Conservation (phyloP, 2,797 vertebrate genomes). For the Chaenodraco wilsoni region DNA sequence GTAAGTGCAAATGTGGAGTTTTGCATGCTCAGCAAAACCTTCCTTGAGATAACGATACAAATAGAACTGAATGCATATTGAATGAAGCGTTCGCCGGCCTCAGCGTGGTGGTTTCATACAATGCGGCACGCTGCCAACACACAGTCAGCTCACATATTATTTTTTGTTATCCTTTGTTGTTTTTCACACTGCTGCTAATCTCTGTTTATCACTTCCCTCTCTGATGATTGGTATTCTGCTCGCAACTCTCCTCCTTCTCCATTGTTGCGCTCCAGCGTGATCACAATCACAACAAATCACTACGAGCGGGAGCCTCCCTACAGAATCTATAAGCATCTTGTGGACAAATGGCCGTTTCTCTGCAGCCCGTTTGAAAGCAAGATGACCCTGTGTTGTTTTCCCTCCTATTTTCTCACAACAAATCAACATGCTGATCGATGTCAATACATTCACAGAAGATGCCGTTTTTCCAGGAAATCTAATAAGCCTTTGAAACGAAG, state of each 20-base stretch:
- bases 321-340: neutral
- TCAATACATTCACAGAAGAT: neutral
- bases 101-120: slow-evolving; percentile 19
- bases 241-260: neutral
- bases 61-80: slow-evolving; percentile 51
- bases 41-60: slow-evolving; percentile 16
- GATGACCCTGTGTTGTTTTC: neutral
- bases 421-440: neutral
- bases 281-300: slow-evolving; percentile 6
- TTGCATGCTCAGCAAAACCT: slow-evolving; percentile 11
- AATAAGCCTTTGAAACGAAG: neutral
- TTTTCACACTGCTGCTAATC: slow-evolving; percentile 24
- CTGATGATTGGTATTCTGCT: slow-evolving; percentile 37
- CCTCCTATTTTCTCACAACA: neutral
- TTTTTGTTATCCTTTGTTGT: slow-evolving; percentile 10
- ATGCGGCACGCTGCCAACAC: slow-evolving; percentile 19
- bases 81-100: slow-evolving; percentile 39
- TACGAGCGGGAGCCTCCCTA: neutral
- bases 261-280: neutral
- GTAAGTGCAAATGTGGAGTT: neutral
- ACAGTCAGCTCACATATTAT: neutral
- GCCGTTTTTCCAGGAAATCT: neutral
- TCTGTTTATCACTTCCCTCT: slow-evolving; percentile 28
- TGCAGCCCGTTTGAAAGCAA: neutral
- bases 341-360: neutral